Base-by-base conservation (phyloP, 23 tunicate species). In the Oikopleura dioica region DNA sequence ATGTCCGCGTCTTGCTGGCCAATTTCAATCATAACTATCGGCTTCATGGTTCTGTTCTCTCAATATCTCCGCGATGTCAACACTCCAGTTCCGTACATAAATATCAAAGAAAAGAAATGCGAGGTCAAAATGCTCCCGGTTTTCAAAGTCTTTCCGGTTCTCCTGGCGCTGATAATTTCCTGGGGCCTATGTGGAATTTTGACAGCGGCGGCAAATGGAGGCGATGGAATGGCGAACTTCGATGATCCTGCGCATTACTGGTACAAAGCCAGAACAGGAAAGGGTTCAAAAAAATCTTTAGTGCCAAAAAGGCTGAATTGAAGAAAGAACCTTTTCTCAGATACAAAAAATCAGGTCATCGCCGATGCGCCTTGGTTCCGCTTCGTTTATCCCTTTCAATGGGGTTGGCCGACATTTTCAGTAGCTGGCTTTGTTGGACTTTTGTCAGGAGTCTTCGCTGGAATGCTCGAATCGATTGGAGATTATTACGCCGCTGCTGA, bases 401-500 rank as follows among this genome's bases (percentile, higher is more conserved):
- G 96, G 96, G 96, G 96, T 0, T 68, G 84, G 44, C 96, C 96
- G 0, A 38, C 37, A 9, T 81, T 89, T 9, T 78, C 86, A 28
- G 92, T 77, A 21, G 91, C 96, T 2, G 96, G 91, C 5, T 80
- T 80, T 16, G 82, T 82, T 5, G 96, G 85, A 21, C 82, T 89
- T 86, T 72, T 89, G 21, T 79, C 96, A n/a, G 92, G 83, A 35
- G 84, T 85, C 1, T 24, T 85, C 1, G 85, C 92, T 1, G 83
- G 96, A 1, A 79, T 85, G 28, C 59, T 89, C 1, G 96, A 89
- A 68, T 85, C 96, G 12, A 72, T 89, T 24, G 96, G 96, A 24
- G 96, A 89, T 68, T 89, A 89, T 76, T 80, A 89, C 80, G 96
- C 96, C 23, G 85, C 89, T 38, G 96, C 96, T 5, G 77, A 78